Evolutionary conservation across 2,113 vertebrate species (phyloP).

Genomic region (Hippocampus zosterae): DNA sequence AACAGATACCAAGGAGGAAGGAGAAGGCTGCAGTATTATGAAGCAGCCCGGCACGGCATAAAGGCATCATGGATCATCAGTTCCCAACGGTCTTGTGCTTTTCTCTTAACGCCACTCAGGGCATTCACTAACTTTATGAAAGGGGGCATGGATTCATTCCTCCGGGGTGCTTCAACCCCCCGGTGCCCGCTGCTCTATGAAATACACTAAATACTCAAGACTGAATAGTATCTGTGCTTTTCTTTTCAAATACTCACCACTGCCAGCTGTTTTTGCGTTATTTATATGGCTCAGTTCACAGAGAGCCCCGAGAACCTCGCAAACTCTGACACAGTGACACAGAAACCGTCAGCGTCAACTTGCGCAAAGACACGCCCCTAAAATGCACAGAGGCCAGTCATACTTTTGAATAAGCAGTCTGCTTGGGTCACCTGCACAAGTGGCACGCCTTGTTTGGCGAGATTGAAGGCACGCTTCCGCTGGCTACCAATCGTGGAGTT

Average conservation of each 20-base stretch:
- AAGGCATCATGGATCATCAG: constrained; percentile 70
- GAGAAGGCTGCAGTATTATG: constrained; percentile 18
- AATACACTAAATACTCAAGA: constrained; percentile 63
- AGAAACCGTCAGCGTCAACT: neutral
- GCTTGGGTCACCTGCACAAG: neutral
- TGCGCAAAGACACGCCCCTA: neutral
- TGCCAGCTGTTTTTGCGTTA: constrained; percentile 38
- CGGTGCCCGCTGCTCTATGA: constrained; percentile 55
- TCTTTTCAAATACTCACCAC: constrained; percentile 50
- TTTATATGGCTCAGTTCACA: constrained; percentile 41
- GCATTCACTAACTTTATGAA: constrained; percentile 64
- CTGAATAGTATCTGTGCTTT: constrained; percentile 56
- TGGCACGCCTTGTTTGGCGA: neutral
- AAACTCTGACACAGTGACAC: constrained; percentile 47
- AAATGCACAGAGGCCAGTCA: neutral
- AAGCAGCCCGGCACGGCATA: constrained; percentile 43
- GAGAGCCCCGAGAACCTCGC: constrained; percentile 33
- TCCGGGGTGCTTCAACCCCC: neutral
- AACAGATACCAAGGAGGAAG: constrained; percentile 32
- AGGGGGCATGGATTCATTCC: constrained; percentile 52
- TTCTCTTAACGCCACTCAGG: constrained; percentile 54
- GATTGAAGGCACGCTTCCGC: neutral
- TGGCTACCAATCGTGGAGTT: neutral
- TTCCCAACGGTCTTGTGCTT: constrained; percentile 48
- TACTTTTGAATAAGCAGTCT: neutral